Evolutionary conservation across 2,797 vertebrate genomes (phyloP).

Genomic region (Bradypus variegatus): DNA sequence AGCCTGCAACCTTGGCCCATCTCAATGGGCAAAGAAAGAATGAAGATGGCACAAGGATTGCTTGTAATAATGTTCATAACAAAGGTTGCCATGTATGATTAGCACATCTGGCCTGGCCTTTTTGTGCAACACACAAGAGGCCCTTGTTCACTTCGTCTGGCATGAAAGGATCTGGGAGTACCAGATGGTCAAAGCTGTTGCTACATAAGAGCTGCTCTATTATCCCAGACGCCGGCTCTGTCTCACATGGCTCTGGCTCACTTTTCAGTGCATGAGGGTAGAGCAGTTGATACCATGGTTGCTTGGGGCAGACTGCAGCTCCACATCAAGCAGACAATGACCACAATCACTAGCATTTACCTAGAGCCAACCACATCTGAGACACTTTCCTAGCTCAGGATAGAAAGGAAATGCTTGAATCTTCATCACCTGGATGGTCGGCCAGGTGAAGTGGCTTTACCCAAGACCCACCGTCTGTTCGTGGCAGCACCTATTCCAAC

Average conservation of each 20-base stretch:
- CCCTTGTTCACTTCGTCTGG: not conserved
- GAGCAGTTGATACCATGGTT: too few species aligned
- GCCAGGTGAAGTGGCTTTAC: not conserved
- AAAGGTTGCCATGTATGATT: not conserved
- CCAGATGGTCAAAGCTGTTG: not conserved
- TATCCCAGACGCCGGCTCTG: not conserved
- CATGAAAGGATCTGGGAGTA: too few species aligned
- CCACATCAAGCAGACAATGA: rapidly evolving
- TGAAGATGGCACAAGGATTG: not conserved
- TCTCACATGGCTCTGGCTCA: not conserved
- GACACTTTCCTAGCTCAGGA: not conserved
- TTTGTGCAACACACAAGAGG: rapidly evolving
- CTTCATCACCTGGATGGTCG: not conserved
- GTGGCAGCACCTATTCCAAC: not conserved
- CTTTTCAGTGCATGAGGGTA: too few species aligned
- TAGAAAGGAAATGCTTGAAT: not conserved
- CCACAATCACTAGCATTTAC: rapidly evolving
- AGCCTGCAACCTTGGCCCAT: not conserved
- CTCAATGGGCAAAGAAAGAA: not conserved
- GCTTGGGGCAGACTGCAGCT: not conserved
- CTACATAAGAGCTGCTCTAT: not conserved
- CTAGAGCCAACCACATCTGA: not conserved
- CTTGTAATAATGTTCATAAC: rapidly evolving
- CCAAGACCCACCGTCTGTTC: rapidly evolving
- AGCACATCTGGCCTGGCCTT: not conserved